Evolutionary conservation across 2,888 invertebrate genomes (phyloP).

Genomic region (Ochropacha duplaris): DNA sequence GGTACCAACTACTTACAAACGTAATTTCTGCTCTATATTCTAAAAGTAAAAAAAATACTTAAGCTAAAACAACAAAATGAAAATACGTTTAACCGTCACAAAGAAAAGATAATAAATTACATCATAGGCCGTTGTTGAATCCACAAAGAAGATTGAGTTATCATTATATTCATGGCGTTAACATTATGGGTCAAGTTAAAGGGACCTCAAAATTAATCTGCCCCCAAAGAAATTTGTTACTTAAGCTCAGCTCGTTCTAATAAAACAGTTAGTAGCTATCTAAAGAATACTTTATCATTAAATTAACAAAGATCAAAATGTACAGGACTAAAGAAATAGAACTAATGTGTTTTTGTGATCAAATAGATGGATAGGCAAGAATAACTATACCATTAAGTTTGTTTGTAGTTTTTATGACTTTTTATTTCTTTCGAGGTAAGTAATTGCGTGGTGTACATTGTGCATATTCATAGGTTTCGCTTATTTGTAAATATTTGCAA

Average conservation of each 20-base stretch:
- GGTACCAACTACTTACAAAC: no score
- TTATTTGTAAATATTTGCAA: no score
- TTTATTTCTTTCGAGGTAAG: no score
- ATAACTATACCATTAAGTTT: background rate
- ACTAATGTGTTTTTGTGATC: background rate
- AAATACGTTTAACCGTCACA: background rate
- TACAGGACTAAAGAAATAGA: background rate
- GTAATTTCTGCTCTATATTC: no score
- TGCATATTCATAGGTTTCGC: no score
- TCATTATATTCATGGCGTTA: background rate
- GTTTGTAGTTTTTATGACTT: background rate
- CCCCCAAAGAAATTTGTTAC: constrained; percentile 18
- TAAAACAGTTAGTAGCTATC: constrained; percentile 31
- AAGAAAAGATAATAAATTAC: background rate
- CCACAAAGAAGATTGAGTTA: constrained; percentile 3
- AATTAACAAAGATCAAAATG: background rate
- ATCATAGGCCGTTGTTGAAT: background rate
- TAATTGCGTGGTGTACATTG: no score
- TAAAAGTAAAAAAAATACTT: background rate
- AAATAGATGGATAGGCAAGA: background rate
- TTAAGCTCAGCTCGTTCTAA: constrained; percentile 5
- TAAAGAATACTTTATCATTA: constrained; percentile 13
- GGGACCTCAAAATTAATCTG: constrained; percentile 23
- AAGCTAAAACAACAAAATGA: background rate
- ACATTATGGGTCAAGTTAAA: background rate